Base-by-base conservation (phyloP, 2,113 vertebrate genomes). In the Sylvilagus bachmani region DNA sequence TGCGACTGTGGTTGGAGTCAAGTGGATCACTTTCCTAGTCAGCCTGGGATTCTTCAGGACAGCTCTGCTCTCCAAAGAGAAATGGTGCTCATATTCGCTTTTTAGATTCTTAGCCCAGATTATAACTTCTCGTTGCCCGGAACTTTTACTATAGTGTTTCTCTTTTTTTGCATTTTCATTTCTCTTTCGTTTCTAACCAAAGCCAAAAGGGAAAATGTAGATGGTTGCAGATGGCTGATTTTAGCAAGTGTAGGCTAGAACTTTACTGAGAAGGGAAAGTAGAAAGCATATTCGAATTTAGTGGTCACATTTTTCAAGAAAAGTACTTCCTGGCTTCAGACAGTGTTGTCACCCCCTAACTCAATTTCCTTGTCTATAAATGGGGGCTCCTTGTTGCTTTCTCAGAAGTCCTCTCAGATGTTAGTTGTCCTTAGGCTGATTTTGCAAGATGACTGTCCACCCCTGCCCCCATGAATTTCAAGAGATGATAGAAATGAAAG, bases 161-260 rank as follows among this genome's bases (percentile, higher is more conserved):
- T 44, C n/a, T 92, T 31, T 22, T 81, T 92, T 81, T 81, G 13
- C 62, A 25, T 93, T 94, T 88, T 77, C 10, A 13, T 84, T 95
- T 33, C 12, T 70, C 55, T 84, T 86, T 27, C 69, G 27, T 86
- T 86, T 94, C 31, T 86, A 88, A 92, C 27, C 61, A 69, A 92
- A 80, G 44, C 62, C 58, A 86, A 86, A 95, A 77, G 70, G 33
- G 22, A 31, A 74, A 89, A 86, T 90, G 69, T 3, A 62, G 75
- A 77, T 73, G 19, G 33, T 77, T 91, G 53, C 33, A 74, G 77
- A 67, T 64, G 67, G 3, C 29, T 79, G 24, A 31, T 93, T 90
- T 95, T 94, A 77, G 14, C 58, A 70, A 84, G 49, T 51, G 33
- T 73, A 74, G 22, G 12, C 1, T 19, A 89, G 86, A 84, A 79